Base-by-base conservation (phyloP, 2,113 vertebrate species). In the Camarhynchus parvulus region DNA sequence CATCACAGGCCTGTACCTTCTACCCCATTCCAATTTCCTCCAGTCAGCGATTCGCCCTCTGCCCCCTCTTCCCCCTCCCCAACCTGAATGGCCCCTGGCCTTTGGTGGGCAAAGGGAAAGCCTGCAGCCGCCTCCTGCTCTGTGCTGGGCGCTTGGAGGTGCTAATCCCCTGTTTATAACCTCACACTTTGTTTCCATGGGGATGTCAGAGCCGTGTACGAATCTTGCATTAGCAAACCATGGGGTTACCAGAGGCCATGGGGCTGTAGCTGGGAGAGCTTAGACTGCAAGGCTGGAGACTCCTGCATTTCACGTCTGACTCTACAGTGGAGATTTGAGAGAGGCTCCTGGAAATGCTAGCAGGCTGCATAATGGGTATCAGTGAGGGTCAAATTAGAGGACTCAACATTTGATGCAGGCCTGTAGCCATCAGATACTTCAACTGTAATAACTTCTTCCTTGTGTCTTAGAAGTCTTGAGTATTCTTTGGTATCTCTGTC, bases 111-210 rank as follows among this genome's bases (percentile, higher is more conserved):
- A 0, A 92, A 75, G 61, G 61, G 52, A 89, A 95, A 69, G 79
- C 63, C 76, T 81, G 66, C 10, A 5, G 81, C 68, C 1, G 1
- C 76, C 90, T 97, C 62, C 68, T 84, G 56, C n/a, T 15, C 97
- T 92, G 67, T 74, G 63, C 79, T 88, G 88, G 87, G 87, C 58
- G 19, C 94, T 89, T 73, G 16, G 96, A 96, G 93, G 95, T 97
- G 96, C 95, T 98, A 96, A 96, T 98, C 97, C 96, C 72, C 83
- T 96, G 70, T 97, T 96, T 96, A 96, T 98, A 97, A 97, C 96
- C 96, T 97, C 95, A 95, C 94, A 83, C 90, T 92, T 66, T 73
- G 94, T 98, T 98, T 96, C 97, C 95, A 95, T 98, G 95, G 97
- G 78, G 83, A 97, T 97, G 96, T 97, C 95, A 95, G 95, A 97